A percentile compares a stretch with the other conserved stretches of the same genome.
Evolutionary conservation across 2,797 vertebrate species (phyloP).

Genomic region (Sebastes nivosus): DNA sequence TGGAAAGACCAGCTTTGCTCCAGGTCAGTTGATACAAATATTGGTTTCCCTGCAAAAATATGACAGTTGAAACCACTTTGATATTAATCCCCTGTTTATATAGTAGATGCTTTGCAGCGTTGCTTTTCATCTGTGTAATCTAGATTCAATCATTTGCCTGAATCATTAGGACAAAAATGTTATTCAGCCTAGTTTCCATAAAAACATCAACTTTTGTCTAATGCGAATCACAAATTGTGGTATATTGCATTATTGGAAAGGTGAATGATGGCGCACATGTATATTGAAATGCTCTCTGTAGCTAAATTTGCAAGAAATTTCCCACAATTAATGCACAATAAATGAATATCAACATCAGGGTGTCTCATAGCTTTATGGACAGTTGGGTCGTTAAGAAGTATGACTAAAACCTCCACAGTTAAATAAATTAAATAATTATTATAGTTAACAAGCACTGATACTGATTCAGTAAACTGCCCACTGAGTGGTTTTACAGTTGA

Average conservation of each 20-base stretch:
- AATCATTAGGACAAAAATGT: not conserved
- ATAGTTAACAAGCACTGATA: not conserved
- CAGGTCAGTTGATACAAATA: constrained; percentile 83
- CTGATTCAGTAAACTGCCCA: not conserved
- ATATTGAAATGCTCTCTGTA: not conserved
- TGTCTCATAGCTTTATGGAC: not conserved
- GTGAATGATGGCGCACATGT: not conserved
- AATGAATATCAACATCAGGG: not conserved
- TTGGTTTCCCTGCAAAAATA: constrained; percentile 13
- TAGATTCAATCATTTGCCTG: not conserved
- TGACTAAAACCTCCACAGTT: not conserved
- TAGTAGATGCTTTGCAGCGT: not conserved
- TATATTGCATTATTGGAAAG: not conserved
- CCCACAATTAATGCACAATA: not conserved
- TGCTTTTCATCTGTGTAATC: not conserved
- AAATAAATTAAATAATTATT: not conserved
- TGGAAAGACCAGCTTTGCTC: constrained; percentile 93
- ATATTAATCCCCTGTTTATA: not conserved
- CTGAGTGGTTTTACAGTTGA: not conserved
- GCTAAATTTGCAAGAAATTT: not conserved
- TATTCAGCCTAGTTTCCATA: not conserved
- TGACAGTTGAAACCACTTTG: not conserved
- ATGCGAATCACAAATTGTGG: not conserved
- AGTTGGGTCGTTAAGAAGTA: not conserved
- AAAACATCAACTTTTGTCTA: not conserved